Conservation (phyloP, 92 coral and sea anemone genomes). For the Porites evermanni region DNA sequence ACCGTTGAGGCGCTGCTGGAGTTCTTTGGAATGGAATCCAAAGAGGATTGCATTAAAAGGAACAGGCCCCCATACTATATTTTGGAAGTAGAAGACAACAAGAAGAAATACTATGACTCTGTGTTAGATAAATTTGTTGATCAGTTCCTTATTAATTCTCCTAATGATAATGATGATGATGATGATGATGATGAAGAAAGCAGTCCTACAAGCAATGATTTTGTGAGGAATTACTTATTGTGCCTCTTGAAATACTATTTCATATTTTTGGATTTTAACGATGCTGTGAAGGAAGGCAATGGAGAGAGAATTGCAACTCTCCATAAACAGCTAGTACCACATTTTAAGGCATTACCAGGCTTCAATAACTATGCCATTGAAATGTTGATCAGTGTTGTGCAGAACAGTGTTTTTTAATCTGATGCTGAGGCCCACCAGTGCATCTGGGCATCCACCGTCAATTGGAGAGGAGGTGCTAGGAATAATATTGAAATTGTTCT, state of each 20-base stretch:
- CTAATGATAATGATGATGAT: background rate
- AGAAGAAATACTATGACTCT: constrained; percentile 27
- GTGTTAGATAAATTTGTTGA: constrained; percentile 30
- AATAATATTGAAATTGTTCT: constrained; percentile 67
- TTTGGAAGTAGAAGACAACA: constrained; percentile 42
- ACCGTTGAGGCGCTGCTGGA: constrained; percentile 58
- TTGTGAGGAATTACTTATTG: constrained; percentile 19
- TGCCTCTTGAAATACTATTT: constrained; percentile 18
- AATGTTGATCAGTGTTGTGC: constrained; percentile 59
- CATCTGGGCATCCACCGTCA: constrained; percentile 76
- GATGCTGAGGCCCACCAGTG: constrained; percentile 71
- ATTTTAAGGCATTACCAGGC: constrained; percentile 39
- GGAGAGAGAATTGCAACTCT: constrained; percentile 53
- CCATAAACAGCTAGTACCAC: constrained; percentile 61
- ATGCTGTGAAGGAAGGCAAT: constrained; percentile 58
- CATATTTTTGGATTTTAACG: constrained; percentile 15
- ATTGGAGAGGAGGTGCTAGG: constrained; percentile 72
- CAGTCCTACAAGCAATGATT: background rate
- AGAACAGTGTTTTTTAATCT: constrained; percentile 47
- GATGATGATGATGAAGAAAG: background rate
- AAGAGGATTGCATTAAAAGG: background rate
- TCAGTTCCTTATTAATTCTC: constrained; percentile 6
- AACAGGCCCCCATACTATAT: constrained; percentile 46
- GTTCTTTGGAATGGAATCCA: constrained; percentile 37
- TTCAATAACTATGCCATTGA: constrained; percentile 69